Evolutionary conservation across 2,113 vertebrate genomes (phyloP), one percentile per base, ranked within the genome.

Genomic region (Hylia prasina): DNA sequence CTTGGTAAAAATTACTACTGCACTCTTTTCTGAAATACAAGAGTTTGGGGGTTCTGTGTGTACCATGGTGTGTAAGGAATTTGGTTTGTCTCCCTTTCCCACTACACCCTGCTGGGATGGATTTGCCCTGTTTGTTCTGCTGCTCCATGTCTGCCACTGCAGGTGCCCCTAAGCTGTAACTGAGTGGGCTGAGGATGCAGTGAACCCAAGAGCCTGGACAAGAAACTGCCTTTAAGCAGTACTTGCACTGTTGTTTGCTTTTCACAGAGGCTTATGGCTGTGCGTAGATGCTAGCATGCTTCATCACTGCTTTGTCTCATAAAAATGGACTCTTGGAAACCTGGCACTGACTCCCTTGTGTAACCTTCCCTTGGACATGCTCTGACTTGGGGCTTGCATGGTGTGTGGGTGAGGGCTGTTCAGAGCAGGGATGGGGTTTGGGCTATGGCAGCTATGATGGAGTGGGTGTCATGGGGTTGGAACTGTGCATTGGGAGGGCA

Each of bases 271-370:
- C 51, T 71, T 61, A 3, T 42, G n/a, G 47, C 14, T 77, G 58
- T 58, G 76, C 68, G 82, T 66, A 83, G 50, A 2, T 58, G 82
- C 54, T 93, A 94, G 54, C 54, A 44, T 22, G 47, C 30, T 27
- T 93, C 87, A 27, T n/a, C 48, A n/a, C 23, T 3, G 2, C 47
- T 70, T 31, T 56, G 76, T 63, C 76, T 95, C 48, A 56, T 81
- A 71, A 90, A 93, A 90, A 30, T 63, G 63, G 45, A n/a, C 82
- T 96, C 78, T 27, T 63, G 86, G 80, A 73, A 93, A 68, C n/a
- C 76, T 95, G 94, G 64, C 69, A 37, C 51, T 10, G 54, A 0
- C 21, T 90, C 11, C 31, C 35, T 94, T 89, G 4, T 2, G 12
- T 44, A 95, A 93, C 37, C 82, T 81, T 50, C 21, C 76, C 69